Evolutionary conservation across 2,113 vertebrate species (phyloP).

Genomic region (Xenopus laevis): DNA sequence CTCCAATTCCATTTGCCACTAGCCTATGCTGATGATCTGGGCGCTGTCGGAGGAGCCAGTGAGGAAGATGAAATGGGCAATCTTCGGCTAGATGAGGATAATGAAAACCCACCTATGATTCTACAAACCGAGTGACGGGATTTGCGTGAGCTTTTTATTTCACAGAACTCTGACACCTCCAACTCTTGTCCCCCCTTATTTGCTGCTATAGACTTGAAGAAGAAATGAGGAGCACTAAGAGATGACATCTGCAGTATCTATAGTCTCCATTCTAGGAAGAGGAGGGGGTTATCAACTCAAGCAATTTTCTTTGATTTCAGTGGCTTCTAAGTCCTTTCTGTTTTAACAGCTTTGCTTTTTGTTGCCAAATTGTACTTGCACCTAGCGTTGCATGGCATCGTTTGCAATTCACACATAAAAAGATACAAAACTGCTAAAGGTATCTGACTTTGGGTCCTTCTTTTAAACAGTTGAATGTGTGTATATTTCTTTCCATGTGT

Average conservation of each 20-base stretch:
- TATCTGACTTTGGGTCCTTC: too few relatives aligned
- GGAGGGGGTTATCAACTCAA: constrained; percentile 25
- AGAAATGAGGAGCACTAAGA: constrained; percentile 59
- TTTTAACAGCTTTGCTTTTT: constrained; percentile 60
- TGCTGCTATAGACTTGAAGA: constrained; percentile 82
- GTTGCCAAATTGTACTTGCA: constrained; percentile 70
- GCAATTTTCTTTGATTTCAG: constrained; percentile 59
- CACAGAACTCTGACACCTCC: constrained; percentile 63
- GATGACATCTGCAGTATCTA: constrained; percentile 61
- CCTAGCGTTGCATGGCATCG: constrained; percentile 88
- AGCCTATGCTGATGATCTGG: constrained; percentile 92
- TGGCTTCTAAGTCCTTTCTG: constrained; percentile 67
- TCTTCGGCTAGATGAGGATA: constrained; percentile 87
- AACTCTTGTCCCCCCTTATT: constrained; percentile 65
- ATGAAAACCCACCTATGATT: constrained; percentile 95
- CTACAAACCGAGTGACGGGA: constrained; percentile 85
- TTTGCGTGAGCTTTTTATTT: constrained; percentile 55
- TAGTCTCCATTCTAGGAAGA: constrained; percentile 66
- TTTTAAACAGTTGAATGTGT: too few relatives aligned
- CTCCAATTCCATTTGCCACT: not conserved
- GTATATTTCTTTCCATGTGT: too few relatives aligned
- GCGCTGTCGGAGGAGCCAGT: constrained; percentile 82
- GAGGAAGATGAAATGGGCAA: constrained; percentile 85
- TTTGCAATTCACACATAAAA: constrained; percentile 80
- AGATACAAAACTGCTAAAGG: constrained; percentile 35